A percentile compares a stretch with the other conserved stretches of the same genome.
Conservation (phyloP, 2,797 vertebrate species). For the Lagorchestes hirsutus region DNA sequence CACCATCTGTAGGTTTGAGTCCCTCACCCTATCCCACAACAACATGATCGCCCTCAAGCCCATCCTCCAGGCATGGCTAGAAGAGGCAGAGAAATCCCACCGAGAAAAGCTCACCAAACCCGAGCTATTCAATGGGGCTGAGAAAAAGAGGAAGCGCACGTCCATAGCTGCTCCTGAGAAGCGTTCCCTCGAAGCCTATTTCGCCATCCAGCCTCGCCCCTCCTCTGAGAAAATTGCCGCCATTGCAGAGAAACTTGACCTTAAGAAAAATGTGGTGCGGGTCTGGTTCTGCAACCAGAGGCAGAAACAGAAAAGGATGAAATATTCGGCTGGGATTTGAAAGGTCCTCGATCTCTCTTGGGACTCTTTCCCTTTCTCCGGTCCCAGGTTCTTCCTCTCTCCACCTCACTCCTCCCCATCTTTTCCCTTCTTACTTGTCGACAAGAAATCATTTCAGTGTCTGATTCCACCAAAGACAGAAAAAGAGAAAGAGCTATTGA, state of each 20-base stretch:
- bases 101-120: constrained; percentile 97
- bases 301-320: constrained; percentile 99
- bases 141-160: constrained; percentile 98
- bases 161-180: constrained; percentile 97
- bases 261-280: constrained; percentile 99
- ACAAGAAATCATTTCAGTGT: constrained; percentile 70
- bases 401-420: constrained; percentile 16
- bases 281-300: constrained; percentile 99
- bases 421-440: constrained; percentile 59
- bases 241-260: constrained; percentile 97
- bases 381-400: background rate
- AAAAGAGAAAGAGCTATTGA: constrained; percentile 11
- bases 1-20: constrained; percentile 96
- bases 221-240: constrained; percentile 98
- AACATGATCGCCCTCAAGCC: constrained; percentile 98
- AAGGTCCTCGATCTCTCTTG: constrained; percentile 56
- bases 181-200: constrained; percentile 96
- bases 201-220: constrained; percentile 96
- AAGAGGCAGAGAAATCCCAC: constrained; percentile 97
- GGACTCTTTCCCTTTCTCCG: constrained; percentile 15
- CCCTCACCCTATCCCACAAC: constrained; percentile 95
- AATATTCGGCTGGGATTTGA: constrained; percentile 97
- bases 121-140: constrained; percentile 95
- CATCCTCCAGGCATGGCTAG: constrained; percentile 97
- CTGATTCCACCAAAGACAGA: constrained; percentile 64